Evolutionary conservation across 1,140 invertebrate genomes (phyloP).

Genomic region (Calephelis virginiensis): DNA sequence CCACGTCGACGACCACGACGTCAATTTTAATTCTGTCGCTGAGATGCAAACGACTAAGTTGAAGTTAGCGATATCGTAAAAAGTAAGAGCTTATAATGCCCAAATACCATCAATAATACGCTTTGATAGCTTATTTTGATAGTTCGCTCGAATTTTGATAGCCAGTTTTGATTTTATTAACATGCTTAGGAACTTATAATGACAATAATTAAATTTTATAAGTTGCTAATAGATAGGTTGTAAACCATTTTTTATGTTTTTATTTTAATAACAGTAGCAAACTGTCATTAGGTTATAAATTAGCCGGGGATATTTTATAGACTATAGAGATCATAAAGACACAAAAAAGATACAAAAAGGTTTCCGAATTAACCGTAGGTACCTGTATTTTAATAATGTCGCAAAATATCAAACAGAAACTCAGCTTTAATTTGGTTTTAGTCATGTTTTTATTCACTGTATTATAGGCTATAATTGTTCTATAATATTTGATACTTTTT

Average conservation of each 20-base stretch:
- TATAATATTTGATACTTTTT: no score
- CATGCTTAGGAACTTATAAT: slow-evolving; percentile 2
- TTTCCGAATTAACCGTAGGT: background rate
- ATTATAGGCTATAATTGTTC: no score
- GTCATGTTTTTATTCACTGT: no score
- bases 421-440: no score
- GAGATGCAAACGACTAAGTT: no score
- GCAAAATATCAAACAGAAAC: no score
- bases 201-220: slow-evolving; percentile 5
- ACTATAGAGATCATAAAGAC: background rate
- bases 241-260: slow-evolving; percentile 2
- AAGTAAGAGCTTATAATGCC: background rate
- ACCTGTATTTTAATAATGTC: no score
- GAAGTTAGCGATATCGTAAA: background rate
- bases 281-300: slow-evolving; percentile 12
- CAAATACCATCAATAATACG: background rate
- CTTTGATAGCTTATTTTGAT: slow-evolving; percentile 7
- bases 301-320: slow-evolving; percentile 17
- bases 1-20: no score
- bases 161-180: background rate
- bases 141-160: background rate
- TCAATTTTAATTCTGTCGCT: no score
- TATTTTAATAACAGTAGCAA: background rate
- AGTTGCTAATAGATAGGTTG: background rate
- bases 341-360: background rate